phyloP scores from a whole-genome alignment of 1,140 invertebrate species.

The Caenorhabditis remanei region DNA sequence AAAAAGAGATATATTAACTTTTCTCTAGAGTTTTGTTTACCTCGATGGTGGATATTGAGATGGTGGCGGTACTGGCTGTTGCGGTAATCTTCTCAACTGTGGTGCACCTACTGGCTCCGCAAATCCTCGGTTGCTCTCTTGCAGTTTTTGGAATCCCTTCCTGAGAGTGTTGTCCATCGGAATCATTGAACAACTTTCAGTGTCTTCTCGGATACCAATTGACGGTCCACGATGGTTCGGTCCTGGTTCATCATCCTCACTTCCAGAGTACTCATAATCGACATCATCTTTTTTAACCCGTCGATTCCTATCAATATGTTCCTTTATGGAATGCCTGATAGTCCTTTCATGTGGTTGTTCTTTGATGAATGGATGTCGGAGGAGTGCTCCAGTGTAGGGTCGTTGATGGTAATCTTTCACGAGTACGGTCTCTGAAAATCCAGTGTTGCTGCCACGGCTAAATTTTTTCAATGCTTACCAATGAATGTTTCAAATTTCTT shows the following conservation, averaged over 20 bases:
- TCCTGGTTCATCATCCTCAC: slow-evolving; percentile 78
- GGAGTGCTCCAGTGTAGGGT: slow-evolving; percentile 95
- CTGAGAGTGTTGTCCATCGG: slow-evolving; percentile 90
- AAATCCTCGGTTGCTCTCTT: slow-evolving; percentile 80
- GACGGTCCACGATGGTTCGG: slow-evolving; percentile 81
- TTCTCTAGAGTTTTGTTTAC: background rate
- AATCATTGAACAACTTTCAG: slow-evolving; percentile 89
- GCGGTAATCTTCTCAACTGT: slow-evolving; percentile 71
- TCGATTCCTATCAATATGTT: slow-evolving; percentile 91
- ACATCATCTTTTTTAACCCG: slow-evolving; percentile 73
- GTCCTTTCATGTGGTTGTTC: slow-evolving; percentile 98
- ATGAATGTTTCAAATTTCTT: slow-evolving; percentile 83
- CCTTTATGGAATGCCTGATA: slow-evolving; percentile 97
- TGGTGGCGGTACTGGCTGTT: slow-evolving; percentile 52
- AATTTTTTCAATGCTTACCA: slow-evolving; percentile 80
- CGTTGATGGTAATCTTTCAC: slow-evolving; percentile 98
- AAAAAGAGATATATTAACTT: too few relatives aligned
- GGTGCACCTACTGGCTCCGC: slow-evolving; percentile 83
- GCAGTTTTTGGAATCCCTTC: slow-evolving; percentile 96
- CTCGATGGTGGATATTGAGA: slow-evolving; percentile 50
- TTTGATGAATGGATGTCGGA: slow-evolving; percentile 96
- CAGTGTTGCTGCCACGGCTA: slow-evolving; percentile 78
- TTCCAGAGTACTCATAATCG: slow-evolving; percentile 77
- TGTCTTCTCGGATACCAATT: slow-evolving; percentile 52
- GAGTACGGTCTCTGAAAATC: slow-evolving; percentile 85